Conservation (phyloP, 2,113 vertebrate genomes). For the Corythornis vintsioides region DNA sequence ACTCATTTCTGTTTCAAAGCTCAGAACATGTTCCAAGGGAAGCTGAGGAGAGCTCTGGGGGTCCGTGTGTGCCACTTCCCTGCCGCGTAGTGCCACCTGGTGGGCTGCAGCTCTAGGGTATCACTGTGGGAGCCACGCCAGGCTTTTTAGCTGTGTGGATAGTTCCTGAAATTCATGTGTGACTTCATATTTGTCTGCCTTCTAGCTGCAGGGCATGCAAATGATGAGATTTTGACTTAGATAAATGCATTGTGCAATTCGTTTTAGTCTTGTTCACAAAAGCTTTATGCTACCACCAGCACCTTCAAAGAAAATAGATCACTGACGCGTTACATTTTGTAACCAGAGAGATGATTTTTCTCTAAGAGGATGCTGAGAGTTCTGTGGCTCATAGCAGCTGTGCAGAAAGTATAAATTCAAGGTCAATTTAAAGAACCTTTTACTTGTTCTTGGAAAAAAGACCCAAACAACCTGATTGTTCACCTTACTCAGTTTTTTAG, state of each 20-base stretch:
- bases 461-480: background rate
- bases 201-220: background rate
- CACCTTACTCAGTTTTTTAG: background rate
- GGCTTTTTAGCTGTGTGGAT: background rate
- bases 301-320: background rate
- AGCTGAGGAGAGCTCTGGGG: background rate
- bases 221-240: background rate
- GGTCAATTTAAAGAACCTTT: background rate
- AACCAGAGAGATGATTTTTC: background rate
- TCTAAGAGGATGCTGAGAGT: background rate
- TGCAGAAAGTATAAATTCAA: background rate
- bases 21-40: accelerated
- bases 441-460: background rate
- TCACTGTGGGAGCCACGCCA: background rate
- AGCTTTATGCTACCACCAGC: background rate
- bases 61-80: accelerated
- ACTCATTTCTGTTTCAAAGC: accelerated
- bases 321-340: background rate
- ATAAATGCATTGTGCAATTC: background rate
- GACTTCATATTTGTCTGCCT: background rate
- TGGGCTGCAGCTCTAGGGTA: background rate
- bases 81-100: background rate
- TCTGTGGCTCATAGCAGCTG: background rate
- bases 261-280: background rate
- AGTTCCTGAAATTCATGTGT: background rate